phyloP scores from a whole-genome alignment of 2,113 vertebrate species.

The Sarotherodon lohbergeri region DNA sequence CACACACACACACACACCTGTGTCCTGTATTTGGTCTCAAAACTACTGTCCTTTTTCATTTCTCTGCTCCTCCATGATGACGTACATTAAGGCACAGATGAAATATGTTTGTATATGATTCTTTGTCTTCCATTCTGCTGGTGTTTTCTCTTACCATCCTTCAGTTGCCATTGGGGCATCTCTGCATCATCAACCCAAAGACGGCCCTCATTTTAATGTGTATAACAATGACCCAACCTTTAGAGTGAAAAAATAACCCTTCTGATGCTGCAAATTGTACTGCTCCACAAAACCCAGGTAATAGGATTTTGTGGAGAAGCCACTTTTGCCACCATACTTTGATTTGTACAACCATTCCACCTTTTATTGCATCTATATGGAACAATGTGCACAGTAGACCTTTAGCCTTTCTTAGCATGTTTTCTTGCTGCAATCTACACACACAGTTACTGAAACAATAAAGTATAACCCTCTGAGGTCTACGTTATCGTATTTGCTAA shows the following conservation, averaged over 20 bases:
- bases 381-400: rapidly evolving
- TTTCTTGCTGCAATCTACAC: not conserved
- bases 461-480: not conserved
- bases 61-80: not conserved
- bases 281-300: rapidly evolving
- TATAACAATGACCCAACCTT: not conserved
- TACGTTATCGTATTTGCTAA: not conserved
- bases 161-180: not conserved
- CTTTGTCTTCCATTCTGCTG: not conserved
- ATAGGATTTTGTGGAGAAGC: not conserved
- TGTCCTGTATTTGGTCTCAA: not conserved
- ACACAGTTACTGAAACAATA: not conserved
- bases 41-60: not conserved
- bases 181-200: not conserved
- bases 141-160: not conserved
- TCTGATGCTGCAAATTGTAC: not conserved
- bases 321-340: not conserved
- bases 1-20: not conserved
- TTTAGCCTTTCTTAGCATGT: not conserved
- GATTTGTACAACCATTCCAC: not conserved
- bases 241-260: not conserved
- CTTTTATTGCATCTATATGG: rapidly evolving
- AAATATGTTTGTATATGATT: not conserved
- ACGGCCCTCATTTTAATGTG: not conserved
- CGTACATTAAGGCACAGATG: not conserved